Evolutionary conservation across 2,113 vertebrate species (phyloP).

Genomic region (Gymnocephalus cernua): DNA sequence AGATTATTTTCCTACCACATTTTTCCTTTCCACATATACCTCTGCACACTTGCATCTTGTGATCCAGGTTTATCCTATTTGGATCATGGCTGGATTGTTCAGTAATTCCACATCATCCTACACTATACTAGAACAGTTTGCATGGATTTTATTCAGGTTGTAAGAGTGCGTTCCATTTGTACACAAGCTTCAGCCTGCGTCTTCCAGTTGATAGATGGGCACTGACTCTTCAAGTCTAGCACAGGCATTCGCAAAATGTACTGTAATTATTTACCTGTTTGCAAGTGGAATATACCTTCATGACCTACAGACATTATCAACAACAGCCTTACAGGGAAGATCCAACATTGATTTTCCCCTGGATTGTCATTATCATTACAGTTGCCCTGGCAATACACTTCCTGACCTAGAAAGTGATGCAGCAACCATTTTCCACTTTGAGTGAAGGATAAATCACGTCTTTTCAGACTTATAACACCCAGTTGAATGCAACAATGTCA

Average conservation of each 20-base stretch:
- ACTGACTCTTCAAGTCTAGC: too few species aligned
- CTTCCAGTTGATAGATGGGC: too few species aligned
- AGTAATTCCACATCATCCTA: background rate
- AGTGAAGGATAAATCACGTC: background rate
- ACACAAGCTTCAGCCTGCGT: too few species aligned
- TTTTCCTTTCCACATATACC: too few species aligned
- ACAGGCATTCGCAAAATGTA: too few species aligned
- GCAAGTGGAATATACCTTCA: too few species aligned
- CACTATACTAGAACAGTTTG: background rate
- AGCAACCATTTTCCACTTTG: background rate
- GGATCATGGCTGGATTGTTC: background rate
- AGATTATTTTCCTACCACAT: background rate
- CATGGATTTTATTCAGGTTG: background rate
- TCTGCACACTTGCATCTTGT: background rate
- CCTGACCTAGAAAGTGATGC: background rate
- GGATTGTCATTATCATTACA: background rate
- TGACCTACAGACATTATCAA: too few species aligned
- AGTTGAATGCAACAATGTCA: too few species aligned
- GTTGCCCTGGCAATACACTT: background rate
- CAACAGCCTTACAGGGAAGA: too few species aligned
- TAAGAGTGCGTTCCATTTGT: background rate
- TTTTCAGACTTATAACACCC: background rate
- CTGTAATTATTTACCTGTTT: too few species aligned
- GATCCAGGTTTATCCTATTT: background rate
- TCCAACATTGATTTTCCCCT: background rate